These are phyloP conservation scores for Venustoraphidia nigricollis DNA, from an alignment of 2,888 invertebrate species.

Conservation along the genomic window DNA sequence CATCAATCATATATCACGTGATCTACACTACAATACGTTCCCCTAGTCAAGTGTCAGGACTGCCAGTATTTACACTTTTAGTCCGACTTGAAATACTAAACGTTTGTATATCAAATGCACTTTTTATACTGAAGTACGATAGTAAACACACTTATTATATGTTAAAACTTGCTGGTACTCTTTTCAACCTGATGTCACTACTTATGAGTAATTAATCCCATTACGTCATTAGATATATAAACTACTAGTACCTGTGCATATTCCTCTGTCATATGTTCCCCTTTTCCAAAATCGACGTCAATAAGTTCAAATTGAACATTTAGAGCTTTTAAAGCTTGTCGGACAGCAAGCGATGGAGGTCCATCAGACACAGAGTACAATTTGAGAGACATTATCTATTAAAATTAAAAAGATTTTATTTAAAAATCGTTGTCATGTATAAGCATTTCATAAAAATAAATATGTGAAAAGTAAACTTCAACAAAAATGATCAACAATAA, in stretches of 20 bases:
- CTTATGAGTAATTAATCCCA: too few relatives aligned
- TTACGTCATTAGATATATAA: conserved; percentile 1
- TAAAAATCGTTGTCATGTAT: background rate
- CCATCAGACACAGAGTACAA: conserved; percentile 62
- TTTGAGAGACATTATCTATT: conserved; percentile 31
- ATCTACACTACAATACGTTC: too few relatives aligned
- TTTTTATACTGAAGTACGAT: background rate
- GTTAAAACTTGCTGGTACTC: too few relatives aligned
- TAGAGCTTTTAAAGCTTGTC: conserved; percentile 48
- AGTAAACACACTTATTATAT: too few relatives aligned
- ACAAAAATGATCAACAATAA: conserved; percentile 4
- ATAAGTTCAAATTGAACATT: conserved; percentile 47
- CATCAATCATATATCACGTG: too few relatives aligned
- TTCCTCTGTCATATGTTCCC: conserved; percentile 59
- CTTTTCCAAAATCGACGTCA: conserved; percentile 49
- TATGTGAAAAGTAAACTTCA: conserved; percentile 9
- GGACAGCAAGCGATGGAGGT: conserved; percentile 59
- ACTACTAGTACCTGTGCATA: conserved; percentile 43
- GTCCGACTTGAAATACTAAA: too few relatives aligned
- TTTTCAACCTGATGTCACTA: too few relatives aligned
- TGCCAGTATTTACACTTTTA: too few relatives aligned
- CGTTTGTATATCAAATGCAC: too few relatives aligned
- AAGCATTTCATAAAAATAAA: background rate
- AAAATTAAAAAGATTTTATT: background rate
- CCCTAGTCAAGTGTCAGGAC: too few relatives aligned